Evolutionary conservation across 1,140 invertebrate genomes (phyloP), one percentile per base, ranked within the genome.

Genomic region (Dinoponera quadriceps): DNA sequence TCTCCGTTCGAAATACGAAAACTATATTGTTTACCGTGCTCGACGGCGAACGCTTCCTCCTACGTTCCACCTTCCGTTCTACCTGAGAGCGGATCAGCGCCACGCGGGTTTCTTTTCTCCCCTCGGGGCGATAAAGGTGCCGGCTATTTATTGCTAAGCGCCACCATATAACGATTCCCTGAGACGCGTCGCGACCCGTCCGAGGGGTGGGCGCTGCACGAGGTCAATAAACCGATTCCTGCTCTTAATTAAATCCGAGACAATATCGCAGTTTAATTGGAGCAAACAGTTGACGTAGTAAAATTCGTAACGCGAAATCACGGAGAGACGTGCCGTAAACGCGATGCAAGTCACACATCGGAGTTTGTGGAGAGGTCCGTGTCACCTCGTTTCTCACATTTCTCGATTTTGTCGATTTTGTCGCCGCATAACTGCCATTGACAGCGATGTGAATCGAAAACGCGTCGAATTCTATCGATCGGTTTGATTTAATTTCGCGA

Each of bases 181-280:
- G 83, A 75, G 69, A 62, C 51, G 44, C 49, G 27, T 57, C 38
- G 51, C 51, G 29, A 14, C 25, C 22, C 33, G 22, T 57, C 51
- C 27, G 13, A n/a, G 7, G n/a, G 38, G 65, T 22, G 60, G 18
- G 14, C 11, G 85, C 72, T 60, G 80, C 71, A 73, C 75, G 33
- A 85, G 82, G 80, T 90, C 88, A 90, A 92, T 92, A 92, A 92
- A 93, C 89, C 90, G 89, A 91, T 92, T 91, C 84, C 84, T n/a
- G 82, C 86, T 92, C 92, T 93, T 91, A 91, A 92, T 92, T 93
- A 92, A 92, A 92, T 92, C 91, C 83, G 91, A 90, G 90, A 92
- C 91, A 92, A 92, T 92, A 84, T 82, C 71, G 78, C 65, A 83
- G 83, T 90, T n/a, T 93, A 93, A 93, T 93, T 92, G 92, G 92